These are phyloP conservation scores for Frankliniella fusca DNA, from an alignment of 2,888 invertebrate genomes.

Conservation along the genomic window DNA sequence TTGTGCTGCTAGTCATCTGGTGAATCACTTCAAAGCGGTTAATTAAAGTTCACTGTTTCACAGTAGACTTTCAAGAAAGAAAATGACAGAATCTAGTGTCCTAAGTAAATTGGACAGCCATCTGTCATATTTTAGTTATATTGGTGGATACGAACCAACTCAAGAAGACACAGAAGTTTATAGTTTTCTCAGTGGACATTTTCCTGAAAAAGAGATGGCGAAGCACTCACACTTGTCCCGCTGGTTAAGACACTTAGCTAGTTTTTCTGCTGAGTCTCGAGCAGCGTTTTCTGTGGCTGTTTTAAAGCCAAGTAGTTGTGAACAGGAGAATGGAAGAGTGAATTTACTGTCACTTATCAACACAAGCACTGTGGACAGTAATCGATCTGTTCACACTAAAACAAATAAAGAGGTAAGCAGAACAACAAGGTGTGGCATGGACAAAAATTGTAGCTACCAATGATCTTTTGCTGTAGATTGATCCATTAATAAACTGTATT, in stretches of 20 bases:
- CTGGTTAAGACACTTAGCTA: constrained; percentile 42
- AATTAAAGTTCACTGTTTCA: not conserved
- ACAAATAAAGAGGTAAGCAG: not conserved
- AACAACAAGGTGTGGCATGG: not conserved
- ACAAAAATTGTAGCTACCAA: not conserved
- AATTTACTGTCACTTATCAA: not conserved
- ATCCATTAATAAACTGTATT: not conserved
- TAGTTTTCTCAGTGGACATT: constrained; percentile 33
- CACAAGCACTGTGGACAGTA: not conserved
- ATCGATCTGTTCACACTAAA: not conserved
- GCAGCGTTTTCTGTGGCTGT: not conserved
- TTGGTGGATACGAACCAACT: constrained; percentile 40
- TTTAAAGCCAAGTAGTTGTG: not conserved
- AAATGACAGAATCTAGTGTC: constrained; percentile 35
- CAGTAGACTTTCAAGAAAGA: not conserved
- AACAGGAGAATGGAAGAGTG: not conserved
- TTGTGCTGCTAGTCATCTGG: not conserved
- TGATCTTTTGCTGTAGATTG: not conserved
- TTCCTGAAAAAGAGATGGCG: constrained; percentile 33
- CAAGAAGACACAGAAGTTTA: constrained; percentile 40
- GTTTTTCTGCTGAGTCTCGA: constrained; percentile 37
- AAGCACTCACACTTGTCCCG: constrained; percentile 39
- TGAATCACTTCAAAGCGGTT: not conserved
- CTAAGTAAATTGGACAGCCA: constrained; percentile 39
- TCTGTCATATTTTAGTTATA: constrained; percentile 41